Base-by-base conservation (phyloP, 1,140 invertebrate species). In the Nasonia giraulti region DNA sequence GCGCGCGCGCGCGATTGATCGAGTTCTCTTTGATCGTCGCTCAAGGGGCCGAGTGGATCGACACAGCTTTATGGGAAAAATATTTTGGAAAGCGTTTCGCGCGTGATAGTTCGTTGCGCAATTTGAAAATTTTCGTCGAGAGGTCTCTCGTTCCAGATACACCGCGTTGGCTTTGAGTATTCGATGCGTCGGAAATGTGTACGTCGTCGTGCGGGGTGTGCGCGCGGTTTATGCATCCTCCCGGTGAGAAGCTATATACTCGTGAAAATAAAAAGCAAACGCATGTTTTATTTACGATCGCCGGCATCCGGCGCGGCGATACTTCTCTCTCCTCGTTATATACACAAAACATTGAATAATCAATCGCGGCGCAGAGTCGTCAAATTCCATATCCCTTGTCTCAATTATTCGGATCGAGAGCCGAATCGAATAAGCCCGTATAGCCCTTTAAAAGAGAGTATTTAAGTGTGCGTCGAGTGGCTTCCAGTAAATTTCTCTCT, bases 401-500 rank as follows among this genome's bases (percentile, higher is more conserved):
- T 50, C 47, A 17, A 17, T n/a, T 17, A 62, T 62, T 62, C 55
- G n/a, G n/a, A 62, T 62, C 17, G 7, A 62, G 10, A 44, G 40
- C 14, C 55, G 55, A 62, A 62, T 73, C 23, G 7, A 50, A 55
- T 50, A 10, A 27, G 20, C 20, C 17, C 74, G 40, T 4, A 37
- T 37, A 44, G 37, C n/a, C 37, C 47, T 47, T 76, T 20, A 78
- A 31, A 44, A 66, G 31, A n/a, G 68, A 62, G 17, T 20, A 62
- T 62, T 7, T 55, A 50, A 27, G 62, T 27, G 47, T 6, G 55
- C 79, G n/a, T 14, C 68, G 47, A 33, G 71, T 23, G 71, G 62
- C n/a, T 77, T 77, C 81, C 73, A 83, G 37, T 40, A 37, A 79
- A 71, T 80, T 75, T 84, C 69, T 80, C 68, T 55, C 77, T 76